phyloP scores from a whole-genome alignment of 1,140 invertebrate genomes.

The Diorhabda sublineata region DNA sequence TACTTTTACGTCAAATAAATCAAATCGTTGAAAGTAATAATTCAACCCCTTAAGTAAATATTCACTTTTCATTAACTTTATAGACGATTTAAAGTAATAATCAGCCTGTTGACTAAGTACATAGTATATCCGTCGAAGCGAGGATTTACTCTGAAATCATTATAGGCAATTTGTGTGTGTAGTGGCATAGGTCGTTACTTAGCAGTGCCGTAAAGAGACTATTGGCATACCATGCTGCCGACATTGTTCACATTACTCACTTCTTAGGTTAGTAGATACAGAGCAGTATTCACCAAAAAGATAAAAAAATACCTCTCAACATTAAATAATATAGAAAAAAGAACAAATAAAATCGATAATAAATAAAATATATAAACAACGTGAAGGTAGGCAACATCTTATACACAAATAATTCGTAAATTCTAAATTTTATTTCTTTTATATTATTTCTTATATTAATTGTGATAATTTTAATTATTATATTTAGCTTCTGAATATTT shows the following conservation, averaged over 20 bases:
- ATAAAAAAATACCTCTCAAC: background rate
- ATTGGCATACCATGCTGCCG: slow-evolving; percentile 19
- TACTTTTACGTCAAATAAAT: too few species aligned
- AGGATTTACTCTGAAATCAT: slow-evolving; percentile 31
- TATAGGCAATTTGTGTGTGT: slow-evolving; percentile 38
- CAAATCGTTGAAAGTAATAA: too few species aligned
- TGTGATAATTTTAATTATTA: too few species aligned
- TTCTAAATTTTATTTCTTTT: too few species aligned
- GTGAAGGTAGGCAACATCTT: background rate
- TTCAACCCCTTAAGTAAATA: too few species aligned
- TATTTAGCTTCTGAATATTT: too few species aligned
- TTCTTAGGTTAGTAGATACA: background rate
- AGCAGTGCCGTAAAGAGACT: slow-evolving; percentile 28
- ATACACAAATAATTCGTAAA: too few species aligned
- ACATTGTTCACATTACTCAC: slow-evolving; percentile 31
- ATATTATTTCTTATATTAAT: too few species aligned
- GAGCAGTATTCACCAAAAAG: background rate
- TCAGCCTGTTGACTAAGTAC: background rate
- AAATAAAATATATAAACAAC: background rate
- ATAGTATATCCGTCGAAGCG: background rate
- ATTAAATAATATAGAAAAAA: background rate
- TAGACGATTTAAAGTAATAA: background rate
- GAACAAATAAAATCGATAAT: background rate
- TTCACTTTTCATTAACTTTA: too few species aligned
- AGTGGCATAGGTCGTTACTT: slow-evolving; percentile 30